A percentile compares a stretch with the other conserved stretches of the same genome.
Conservation (phyloP, 2,113 vertebrate genomes). For the Reinhardtius hippoglossoides region DNA sequence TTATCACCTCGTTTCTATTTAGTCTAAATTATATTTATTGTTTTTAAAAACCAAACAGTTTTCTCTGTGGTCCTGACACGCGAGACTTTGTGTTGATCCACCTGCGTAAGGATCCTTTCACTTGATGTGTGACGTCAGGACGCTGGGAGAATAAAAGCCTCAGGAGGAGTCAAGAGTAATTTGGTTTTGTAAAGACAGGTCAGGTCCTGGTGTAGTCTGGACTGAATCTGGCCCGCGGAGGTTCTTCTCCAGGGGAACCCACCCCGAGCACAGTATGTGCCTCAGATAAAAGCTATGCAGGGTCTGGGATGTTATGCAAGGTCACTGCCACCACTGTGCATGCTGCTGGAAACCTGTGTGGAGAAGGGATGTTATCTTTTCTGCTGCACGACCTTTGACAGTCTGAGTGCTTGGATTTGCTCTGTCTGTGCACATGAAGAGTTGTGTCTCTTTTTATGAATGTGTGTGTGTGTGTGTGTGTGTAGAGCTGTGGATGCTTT, state of each 20-base stretch:
- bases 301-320: slow-evolving; percentile 31
- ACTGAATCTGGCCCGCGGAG: slow-evolving; percentile 24
- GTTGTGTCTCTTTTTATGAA: background rate
- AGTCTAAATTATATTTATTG: background rate
- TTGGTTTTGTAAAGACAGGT: slow-evolving; percentile 6
- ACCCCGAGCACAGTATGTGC: slow-evolving; percentile 22
- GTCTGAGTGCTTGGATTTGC: background rate
- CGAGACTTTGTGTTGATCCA: background rate
- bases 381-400: slow-evolving; percentile 9
- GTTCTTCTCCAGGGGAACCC: slow-evolving; percentile 3
- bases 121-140: slow-evolving; percentile 5
- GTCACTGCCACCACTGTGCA: slow-evolving; percentile 37
- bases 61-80: too few relatives aligned
- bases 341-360: slow-evolving; percentile 26
- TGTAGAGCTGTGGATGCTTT: slow-evolving; percentile 19
- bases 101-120: slow-evolving; percentile 2
- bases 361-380: background rate
- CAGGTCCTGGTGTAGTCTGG: slow-evolving; percentile 19
- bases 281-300: slow-evolving; percentile 16
- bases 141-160: slow-evolving; percentile 14
- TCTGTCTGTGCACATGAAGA: too few relatives aligned
- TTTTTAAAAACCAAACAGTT: background rate
- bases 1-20: background rate
- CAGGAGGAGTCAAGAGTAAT: background rate
- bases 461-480: slow-evolving; percentile 5